phyloP scores from a whole-genome alignment of 1,140 invertebrate genomes.

The honey bee (Apis mellifera) region Amel_HAv3.1 CM009938.2:4076501-4077000 shows the following conservation, averaged over 20 bases:
- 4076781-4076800: background rate
- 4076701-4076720: slow-evolving; percentile 8
- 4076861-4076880: no score
- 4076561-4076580: background rate
- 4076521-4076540: background rate
- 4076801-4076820: slow-evolving; percentile 4
- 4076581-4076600: background rate
- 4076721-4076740: background rate
- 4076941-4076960: no score
- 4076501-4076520: no score
- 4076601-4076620: background rate
- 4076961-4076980: no score
- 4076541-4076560: background rate
- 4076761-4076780: background rate
- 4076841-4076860: no score
- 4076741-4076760: background rate
- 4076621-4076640: slow-evolving; percentile 1
- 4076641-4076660: background rate
- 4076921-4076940: no score
- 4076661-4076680: background rate
- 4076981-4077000: no score
- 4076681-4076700: slow-evolving; percentile 24
- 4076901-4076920: no score
- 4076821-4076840: no score
- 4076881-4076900: no score